These are phyloP conservation scores for Pterocles gutturalis DNA, from an alignment of 2,113 vertebrate species.

Conservation along the genomic window DNA sequence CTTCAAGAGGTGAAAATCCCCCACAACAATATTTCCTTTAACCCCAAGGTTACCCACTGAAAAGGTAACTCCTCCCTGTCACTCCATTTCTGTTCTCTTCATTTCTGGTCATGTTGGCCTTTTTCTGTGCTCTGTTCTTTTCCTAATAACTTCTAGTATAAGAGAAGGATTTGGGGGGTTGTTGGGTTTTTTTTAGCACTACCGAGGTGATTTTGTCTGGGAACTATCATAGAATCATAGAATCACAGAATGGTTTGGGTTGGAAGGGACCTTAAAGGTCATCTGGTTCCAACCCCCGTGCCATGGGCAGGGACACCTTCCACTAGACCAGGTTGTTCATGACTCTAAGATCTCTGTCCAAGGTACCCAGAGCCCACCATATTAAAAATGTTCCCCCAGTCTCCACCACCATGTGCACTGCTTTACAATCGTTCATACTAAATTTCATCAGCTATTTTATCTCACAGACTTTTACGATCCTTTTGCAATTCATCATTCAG, in stretches of 20 bases:
- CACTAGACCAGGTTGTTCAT: too few species aligned
- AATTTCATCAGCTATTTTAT: neutral
- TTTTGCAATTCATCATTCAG: neutral
- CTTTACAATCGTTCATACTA: neutral
- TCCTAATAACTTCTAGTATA: neutral
- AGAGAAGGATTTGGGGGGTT: neutral
- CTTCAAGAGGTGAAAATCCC: neutral
- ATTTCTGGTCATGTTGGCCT: neutral
- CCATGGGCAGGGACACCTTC: too few species aligned
- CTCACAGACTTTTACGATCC: neutral
- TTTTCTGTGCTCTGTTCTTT: neutral
- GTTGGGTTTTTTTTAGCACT: neutral
- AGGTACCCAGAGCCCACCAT: neutral
- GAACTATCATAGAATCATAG: neutral
- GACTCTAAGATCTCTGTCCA: neutral
- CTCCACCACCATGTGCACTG: neutral
- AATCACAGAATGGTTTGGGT: too few species aligned
- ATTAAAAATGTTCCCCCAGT: neutral
- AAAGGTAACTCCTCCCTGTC: neutral
- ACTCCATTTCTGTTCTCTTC: neutral
- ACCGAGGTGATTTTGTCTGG: neutral
- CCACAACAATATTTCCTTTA: neutral
- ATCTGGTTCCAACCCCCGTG: too few species aligned
- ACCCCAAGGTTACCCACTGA: neutral
- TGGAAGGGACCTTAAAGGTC: too few species aligned